Conservation (phyloP, 2,888 invertebrate genomes). For the Tachina lurida region DNA sequence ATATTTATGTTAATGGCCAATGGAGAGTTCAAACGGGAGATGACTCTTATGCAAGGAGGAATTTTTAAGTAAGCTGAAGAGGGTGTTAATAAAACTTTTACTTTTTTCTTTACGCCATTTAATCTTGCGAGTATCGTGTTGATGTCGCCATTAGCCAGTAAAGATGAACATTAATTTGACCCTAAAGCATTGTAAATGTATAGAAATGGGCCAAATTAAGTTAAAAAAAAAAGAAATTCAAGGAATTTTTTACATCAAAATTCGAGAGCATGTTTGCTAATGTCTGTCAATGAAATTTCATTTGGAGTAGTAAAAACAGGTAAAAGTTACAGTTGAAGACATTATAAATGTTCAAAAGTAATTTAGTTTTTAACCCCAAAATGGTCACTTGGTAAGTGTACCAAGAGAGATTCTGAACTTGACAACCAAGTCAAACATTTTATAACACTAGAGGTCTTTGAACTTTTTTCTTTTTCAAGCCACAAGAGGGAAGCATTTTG, state of each 20-base stretch:
- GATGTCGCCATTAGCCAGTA: slow-evolving; percentile 58
- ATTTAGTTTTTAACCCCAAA: slow-evolving; percentile 1
- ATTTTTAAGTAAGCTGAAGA: background rate
- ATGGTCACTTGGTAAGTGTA: background rate
- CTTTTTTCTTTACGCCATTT: background rate
- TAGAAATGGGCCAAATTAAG: slow-evolving; percentile 72
- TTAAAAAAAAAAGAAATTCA: slow-evolving; percentile 62
- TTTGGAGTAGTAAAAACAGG: slow-evolving; percentile 15
- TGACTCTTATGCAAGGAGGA: background rate
- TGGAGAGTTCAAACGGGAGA: slow-evolving; percentile 39
- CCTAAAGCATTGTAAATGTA: slow-evolving; percentile 79
- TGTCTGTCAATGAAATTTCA: slow-evolving; percentile 33
- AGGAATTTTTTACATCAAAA: slow-evolving; percentile 51
- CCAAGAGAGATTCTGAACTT: too few species aligned
- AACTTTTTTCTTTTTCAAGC: too few species aligned
- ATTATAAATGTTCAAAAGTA: background rate
- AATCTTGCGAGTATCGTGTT: slow-evolving; percentile 17
- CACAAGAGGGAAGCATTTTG: too few species aligned
- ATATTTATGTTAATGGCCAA: slow-evolving; percentile 80
- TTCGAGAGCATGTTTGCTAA: slow-evolving; percentile 1
- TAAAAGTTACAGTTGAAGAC: background rate
- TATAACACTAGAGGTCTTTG: too few species aligned
- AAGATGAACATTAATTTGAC: slow-evolving; percentile 75
- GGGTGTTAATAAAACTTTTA: slow-evolving; percentile 49
- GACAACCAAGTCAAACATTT: too few species aligned